These are phyloP conservation scores for Corvus cornix DNA, from an alignment of 2,113 vertebrate species.

Conservation along the genomic window DNA sequence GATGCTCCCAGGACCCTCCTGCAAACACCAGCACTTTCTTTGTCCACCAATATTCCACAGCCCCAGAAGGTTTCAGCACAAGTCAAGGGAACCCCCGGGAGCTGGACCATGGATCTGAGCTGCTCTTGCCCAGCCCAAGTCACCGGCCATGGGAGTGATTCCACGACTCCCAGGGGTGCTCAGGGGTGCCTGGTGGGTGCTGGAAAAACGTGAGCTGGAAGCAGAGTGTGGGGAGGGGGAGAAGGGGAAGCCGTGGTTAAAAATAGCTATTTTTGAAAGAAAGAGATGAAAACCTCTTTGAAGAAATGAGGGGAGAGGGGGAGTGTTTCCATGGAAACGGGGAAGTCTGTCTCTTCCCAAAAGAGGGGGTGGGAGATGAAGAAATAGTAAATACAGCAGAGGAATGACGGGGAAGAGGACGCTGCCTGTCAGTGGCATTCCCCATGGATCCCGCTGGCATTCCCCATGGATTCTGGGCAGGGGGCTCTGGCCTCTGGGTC, in stretches of 20 bases:
- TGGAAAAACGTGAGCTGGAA: background rate
- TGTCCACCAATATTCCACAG: fast-evolving
- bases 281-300: slow-evolving; percentile 49
- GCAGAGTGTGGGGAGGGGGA: slow-evolving; percentile 10
- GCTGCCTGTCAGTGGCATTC: background rate
- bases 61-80: background rate
- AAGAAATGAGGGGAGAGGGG: slow-evolving; percentile 31
- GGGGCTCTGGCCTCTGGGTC: background rate
- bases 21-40: background rate
- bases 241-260: slow-evolving; percentile 57
- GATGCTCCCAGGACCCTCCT: background rate
- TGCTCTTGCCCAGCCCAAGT: fast-evolving
- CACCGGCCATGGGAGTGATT: fast-evolving
- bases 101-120: background rate
- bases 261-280: slow-evolving; percentile 52
- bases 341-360: slow-evolving; percentile 62
- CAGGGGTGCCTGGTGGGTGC: background rate
- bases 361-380: slow-evolving; percentile 31
- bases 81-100: background rate
- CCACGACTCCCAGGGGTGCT: background rate
- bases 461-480: background rate
- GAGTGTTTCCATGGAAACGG: slow-evolving; percentile 61
- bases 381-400: slow-evolving; percentile 52
- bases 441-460: background rate
- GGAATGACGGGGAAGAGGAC: background rate